Conservation (phyloP, 2,888 invertebrate species). For the Linnaemya tessellans region DNA sequence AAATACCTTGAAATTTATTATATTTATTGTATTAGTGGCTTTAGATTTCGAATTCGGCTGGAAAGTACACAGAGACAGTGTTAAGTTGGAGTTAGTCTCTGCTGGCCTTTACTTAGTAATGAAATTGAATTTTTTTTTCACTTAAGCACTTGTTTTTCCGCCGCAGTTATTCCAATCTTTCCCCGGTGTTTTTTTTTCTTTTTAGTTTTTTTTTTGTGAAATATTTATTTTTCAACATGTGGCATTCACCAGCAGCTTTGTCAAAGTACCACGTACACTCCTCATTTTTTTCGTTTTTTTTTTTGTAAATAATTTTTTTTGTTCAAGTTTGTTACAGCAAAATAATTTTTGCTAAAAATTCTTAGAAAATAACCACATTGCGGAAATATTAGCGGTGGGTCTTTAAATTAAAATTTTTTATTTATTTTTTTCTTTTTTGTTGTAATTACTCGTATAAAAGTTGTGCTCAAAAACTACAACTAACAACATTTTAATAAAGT, state of each 20-base stretch:
- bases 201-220: not conserved
- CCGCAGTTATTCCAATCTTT: not conserved
- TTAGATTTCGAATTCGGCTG: conserved; percentile 14
- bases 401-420: conserved; percentile 50
- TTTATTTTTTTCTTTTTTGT: not conserved
- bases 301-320: conserved; percentile 13
- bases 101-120: conserved; percentile 17
- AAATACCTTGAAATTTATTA: not conserved
- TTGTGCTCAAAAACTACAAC: conserved; percentile 11
- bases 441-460: conserved; percentile 20
- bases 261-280: conserved; percentile 56
- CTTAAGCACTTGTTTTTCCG: conserved; percentile 41
- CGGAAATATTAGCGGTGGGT: conserved; percentile 70
- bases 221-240: conserved; percentile 46
- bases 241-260: conserved; percentile 49
- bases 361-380: conserved; percentile 56
- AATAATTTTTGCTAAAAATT: conserved; percentile 32
- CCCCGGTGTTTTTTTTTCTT: conserved; percentile 6
- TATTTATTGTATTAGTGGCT: not conserved
- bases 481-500: conserved; percentile 60
- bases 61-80: conserved; percentile 59
- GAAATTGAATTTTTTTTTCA: conserved; percentile 65
- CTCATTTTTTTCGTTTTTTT: conserved; percentile 35
- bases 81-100: not conserved
- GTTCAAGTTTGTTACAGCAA: conserved; percentile 25